Base-by-base conservation (phyloP, 2,797 vertebrate genomes). In the Triplophysa yarkandensis region DNA sequence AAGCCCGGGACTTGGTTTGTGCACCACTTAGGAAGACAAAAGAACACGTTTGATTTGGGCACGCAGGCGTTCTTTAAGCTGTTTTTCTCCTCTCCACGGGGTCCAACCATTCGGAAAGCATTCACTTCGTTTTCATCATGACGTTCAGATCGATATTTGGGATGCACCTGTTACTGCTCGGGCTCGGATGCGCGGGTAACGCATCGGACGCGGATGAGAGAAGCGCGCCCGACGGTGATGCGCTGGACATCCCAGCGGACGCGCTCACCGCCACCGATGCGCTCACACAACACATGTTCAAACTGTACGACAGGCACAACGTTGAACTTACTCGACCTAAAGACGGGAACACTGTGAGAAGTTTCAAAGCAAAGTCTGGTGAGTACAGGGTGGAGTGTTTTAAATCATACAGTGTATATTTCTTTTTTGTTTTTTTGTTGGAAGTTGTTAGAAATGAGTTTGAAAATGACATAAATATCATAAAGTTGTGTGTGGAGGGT, bases 341-440 rank as follows among this genome's bases (percentile, higher is more conserved):
- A 80, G 91, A 93, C 28, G 93, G 92, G 46, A 98, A 98, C 88
- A 98, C 96, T 0, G 95, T 98, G 61, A 92, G 95, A 83, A 94
- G 97, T 76, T 96, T 97, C 81, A 91, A 90, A 85, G 93, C 91
- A 80, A 87, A 82, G 46, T 90, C 89, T 78, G 93, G 97, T 98
- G 92, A 95, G 95, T 88, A n/a, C n/a, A n/a, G 36, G 48, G 11
- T 6, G n/a, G 19, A 3, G 2, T 50, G 6, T 11, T 28, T 17
- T 36, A 36, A 52, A 71, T 30, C n/a, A n/a, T n/a, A n/a, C n/a
- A n/a, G n/a, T n/a, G n/a, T n/a, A n/a, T n/a, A n/a, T n/a, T n/a
- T n/a, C n/a, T n/a, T n/a, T n/a, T n/a, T n/a, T n/a, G n/a, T n/a
- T n/a, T n/a, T n/a, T n/a, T n/a, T n/a, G n/a, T n/a, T n/a, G n/a